phyloP scores from a whole-genome alignment of 2,113 vertebrate species.

The Phalacrocorax brasilianus region DNA sequence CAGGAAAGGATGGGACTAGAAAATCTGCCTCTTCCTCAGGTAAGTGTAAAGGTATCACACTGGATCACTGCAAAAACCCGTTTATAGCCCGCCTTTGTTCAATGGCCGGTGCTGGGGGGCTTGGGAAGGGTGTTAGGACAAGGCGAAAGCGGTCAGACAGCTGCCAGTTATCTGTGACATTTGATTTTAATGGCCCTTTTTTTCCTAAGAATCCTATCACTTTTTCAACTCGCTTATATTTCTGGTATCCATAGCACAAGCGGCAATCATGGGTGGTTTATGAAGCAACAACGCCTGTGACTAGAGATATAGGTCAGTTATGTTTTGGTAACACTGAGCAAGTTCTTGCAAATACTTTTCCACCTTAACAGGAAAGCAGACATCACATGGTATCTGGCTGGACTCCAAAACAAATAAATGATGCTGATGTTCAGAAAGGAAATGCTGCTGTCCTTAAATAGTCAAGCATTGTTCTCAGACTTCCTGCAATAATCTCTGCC shows the following conservation, averaged over 20 bases:
- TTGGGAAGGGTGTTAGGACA: background rate
- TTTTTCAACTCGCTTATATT: background rate
- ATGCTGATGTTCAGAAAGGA: slow-evolving; percentile 57
- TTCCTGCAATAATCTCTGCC: slow-evolving; percentile 48
- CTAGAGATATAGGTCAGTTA: background rate
- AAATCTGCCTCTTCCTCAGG: background rate
- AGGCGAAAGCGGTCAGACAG: background rate
- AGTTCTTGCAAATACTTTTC: slow-evolving; percentile 23
- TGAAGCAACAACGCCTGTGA: background rate
- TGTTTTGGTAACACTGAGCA: background rate
- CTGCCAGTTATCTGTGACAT: background rate
- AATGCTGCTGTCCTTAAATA: slow-evolving; percentile 57
- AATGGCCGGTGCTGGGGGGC: background rate
- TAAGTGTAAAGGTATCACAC: background rate
- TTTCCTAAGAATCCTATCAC: background rate
- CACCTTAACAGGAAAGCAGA: slow-evolving; percentile 38
- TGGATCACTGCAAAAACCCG: background rate
- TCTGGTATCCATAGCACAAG: background rate
- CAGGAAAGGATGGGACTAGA: background rate
- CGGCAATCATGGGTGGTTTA: background rate
- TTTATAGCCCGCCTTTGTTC: background rate
- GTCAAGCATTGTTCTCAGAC: slow-evolving; percentile 59
- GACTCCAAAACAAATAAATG: slow-evolving; percentile 46
- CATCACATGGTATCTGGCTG: slow-evolving; percentile 18
- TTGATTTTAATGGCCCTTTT: background rate